Evolutionary conservation across 1,140 invertebrate species (phyloP).

Genomic region (Acromyrmex echinatior): DNA sequence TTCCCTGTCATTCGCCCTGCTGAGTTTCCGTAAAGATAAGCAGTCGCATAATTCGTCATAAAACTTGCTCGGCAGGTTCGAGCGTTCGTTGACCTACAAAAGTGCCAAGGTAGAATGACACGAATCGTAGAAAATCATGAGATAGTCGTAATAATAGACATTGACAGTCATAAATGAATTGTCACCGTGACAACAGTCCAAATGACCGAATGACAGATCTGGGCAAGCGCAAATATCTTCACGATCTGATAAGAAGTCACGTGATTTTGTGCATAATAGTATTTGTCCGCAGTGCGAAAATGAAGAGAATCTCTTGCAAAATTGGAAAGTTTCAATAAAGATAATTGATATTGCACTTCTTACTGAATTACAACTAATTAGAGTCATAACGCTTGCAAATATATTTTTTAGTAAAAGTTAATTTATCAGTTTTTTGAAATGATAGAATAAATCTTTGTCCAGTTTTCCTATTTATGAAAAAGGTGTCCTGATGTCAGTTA

Average conservation of each 20-base stretch:
- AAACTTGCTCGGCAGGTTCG: conserved; percentile 31
- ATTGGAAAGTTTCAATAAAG: background rate
- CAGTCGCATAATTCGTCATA: conserved; percentile 53
- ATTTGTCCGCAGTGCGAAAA: background rate
- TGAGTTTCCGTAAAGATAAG: conserved; percentile 52
- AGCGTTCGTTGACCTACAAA: conserved; percentile 44
- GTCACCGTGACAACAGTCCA: conserved; percentile 36
- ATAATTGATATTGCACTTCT: background rate
- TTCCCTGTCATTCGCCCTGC: background rate
- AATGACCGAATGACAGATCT: conserved; percentile 24
- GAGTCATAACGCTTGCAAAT: background rate
- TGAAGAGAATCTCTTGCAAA: background rate
- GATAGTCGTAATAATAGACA: conserved; percentile 39
- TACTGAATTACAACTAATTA: background rate
- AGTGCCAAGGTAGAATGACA: conserved; percentile 38
- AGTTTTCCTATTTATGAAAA: background rate
- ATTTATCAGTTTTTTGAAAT: background rate
- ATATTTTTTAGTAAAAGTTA: background rate
- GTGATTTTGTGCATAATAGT: background rate
- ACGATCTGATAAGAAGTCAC: conserved; percentile 29
- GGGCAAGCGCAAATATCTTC: conserved; percentile 33
- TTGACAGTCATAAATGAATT: conserved; percentile 59
- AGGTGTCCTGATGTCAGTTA: background rate
- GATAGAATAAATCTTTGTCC: background rate
- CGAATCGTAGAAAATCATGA: conserved; percentile 45